These are phyloP conservation scores for Zaprionus lineosus DNA, from an alignment of 2,888 invertebrate genomes.

Conservation along the genomic window DNA sequence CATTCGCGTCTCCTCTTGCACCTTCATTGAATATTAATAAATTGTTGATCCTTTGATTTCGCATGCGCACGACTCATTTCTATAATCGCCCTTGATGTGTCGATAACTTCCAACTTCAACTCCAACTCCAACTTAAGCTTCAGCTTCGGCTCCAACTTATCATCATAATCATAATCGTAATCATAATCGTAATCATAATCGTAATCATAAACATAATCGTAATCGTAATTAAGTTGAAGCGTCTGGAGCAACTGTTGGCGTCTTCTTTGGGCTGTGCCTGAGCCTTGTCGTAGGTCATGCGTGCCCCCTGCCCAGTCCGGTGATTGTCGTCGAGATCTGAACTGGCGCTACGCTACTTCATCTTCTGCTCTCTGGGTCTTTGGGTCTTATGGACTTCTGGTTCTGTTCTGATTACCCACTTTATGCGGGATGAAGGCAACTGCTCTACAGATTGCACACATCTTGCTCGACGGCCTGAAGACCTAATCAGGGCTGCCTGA, in stretches of 20 bases:
- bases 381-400: too few relatives aligned
- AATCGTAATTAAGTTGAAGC: constrained; percentile 70
- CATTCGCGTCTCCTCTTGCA: constrained; percentile 27
- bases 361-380: constrained; percentile 32
- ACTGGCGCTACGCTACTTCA: constrained; percentile 55
- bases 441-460: constrained; percentile 20
- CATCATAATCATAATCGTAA: too few relatives aligned
- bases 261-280: not conserved
- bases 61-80: constrained; percentile 48
- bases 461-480: constrained; percentile 4
- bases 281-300: constrained; percentile 68
- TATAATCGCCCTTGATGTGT: constrained; percentile 50
- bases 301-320: constrained; percentile 43
- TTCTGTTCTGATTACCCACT: constrained; percentile 47
- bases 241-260: constrained; percentile 35
- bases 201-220: constrained; percentile 56
- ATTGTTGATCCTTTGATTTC: constrained; percentile 60
- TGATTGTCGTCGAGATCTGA: constrained; percentile 25
- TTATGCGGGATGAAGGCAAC: constrained; percentile 62
- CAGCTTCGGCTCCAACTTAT: too few relatives aligned
- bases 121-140: too few relatives aligned
- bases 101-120: constrained; percentile 41
- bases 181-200: constrained; percentile 38
- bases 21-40: constrained; percentile 73
- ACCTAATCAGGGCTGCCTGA: not conserved